Percentiles rank a stretch among this genome's conserved stretches.
phyloP scores from a whole-genome alignment of 64 coral and sea anemone genomes.

The Anthopleura sola region DNA sequence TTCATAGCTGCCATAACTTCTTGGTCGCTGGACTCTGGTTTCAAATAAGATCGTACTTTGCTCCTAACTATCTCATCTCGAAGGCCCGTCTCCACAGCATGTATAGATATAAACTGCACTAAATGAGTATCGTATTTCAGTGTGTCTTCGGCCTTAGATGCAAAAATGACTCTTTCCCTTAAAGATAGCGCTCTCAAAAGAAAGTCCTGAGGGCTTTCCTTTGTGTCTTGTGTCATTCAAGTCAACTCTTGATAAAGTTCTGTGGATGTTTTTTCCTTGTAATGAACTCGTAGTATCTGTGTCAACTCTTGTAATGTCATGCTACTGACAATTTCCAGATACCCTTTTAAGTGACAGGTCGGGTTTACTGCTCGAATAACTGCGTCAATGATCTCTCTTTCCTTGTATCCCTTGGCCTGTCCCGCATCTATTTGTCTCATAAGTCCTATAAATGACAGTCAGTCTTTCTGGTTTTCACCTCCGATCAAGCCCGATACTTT shows the following conservation, averaged over 20 bases:
- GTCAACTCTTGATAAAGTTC: constrained; percentile 51
- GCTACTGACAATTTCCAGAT: constrained; percentile 10
- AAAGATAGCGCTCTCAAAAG: constrained; percentile 40
- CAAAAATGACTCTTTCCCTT: constrained; percentile 52
- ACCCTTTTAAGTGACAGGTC: constrained; percentile 12
- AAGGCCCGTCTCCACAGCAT: constrained; percentile 13
- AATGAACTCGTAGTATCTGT: constrained; percentile 32
- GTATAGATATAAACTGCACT: constrained; percentile 20
- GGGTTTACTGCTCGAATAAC: constrained; percentile 27
- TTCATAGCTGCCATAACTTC: too few relatives aligned
- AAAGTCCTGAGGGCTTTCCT: constrained; percentile 59
- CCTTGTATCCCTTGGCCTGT: constrained; percentile 9
- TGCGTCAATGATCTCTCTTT: constrained; percentile 23
- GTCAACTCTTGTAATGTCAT: constrained; percentile 27
- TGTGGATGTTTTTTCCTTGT: constrained; percentile 12
- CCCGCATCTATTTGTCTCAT: constrained; percentile 30
- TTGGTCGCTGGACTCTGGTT: too few relatives aligned
- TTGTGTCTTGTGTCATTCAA: constrained; percentile 35
- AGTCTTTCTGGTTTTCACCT: not conserved
- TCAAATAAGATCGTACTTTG: not conserved
- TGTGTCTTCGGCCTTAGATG: constrained; percentile 27
- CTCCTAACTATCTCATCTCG: not conserved
- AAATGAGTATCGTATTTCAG: constrained; percentile 36
- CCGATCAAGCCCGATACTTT: constrained; percentile 22
- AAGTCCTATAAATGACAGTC: constrained; percentile 15